phyloP scores from a whole-genome alignment of 2,113 vertebrate species.

The Gopherus flavomarginatus region DNA sequence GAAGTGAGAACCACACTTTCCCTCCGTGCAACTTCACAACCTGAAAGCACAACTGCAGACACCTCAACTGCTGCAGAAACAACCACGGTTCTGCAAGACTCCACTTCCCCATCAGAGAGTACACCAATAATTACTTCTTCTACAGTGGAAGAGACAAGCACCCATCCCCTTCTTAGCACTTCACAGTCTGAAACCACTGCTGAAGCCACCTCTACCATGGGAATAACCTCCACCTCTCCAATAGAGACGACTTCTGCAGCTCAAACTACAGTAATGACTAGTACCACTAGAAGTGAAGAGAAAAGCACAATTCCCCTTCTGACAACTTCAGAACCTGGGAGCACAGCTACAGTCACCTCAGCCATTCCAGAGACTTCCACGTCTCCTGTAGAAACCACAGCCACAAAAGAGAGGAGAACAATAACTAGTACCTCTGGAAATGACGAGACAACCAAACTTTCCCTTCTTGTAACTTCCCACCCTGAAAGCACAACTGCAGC shows the following conservation, averaged over 20 bases:
- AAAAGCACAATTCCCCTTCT: not conserved
- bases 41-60: rapidly evolving
- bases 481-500: not conserved
- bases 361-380: not conserved
- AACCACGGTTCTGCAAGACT: not conserved
- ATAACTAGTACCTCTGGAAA: too few relatives aligned
- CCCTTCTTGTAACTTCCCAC: not conserved
- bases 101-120: not conserved
- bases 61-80: not conserved
- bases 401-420: too few relatives aligned
- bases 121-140: too few relatives aligned
- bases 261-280: too few relatives aligned
- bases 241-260: too few relatives aligned
- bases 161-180: not conserved
- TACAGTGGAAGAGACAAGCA: not conserved
- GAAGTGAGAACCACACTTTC: not conserved
- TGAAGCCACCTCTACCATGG: too few relatives aligned
- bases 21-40: not conserved
- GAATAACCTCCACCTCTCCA: too few relatives aligned
- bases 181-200: not conserved
- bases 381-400: not conserved
- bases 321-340: too few relatives aligned
- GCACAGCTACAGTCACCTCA: not conserved
- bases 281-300: too few relatives aligned
- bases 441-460: not conserved